Conservation (phyloP, 1,140 invertebrate genomes). For the Zaprionus davidi region DNA sequence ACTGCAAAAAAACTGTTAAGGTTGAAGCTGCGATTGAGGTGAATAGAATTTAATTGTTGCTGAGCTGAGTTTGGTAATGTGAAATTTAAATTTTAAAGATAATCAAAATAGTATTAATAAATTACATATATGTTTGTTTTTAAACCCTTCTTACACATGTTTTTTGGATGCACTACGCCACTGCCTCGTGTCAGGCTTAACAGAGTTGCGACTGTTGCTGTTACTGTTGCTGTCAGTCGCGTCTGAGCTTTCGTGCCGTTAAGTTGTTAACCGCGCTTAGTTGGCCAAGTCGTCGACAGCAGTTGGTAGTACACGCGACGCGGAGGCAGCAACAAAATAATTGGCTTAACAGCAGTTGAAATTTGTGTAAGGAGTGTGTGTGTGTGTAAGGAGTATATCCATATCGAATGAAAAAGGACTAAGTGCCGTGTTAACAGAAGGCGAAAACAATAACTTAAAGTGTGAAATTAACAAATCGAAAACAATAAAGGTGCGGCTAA, state of each 20-base stretch:
- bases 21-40: background rate
- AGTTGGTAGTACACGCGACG: constrained; percentile 29
- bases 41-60: background rate
- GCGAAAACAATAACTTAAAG: background rate
- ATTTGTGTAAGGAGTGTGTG: constrained; percentile 33
- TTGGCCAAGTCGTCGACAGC: constrained; percentile 17
- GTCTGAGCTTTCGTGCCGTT: constrained; percentile 68
- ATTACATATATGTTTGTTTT: background rate
- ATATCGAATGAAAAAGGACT: constrained; percentile 11
- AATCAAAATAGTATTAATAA: background rate
- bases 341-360: constrained; percentile 65
- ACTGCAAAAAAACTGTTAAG: background rate
- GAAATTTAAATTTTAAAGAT: background rate
- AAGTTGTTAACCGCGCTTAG: constrained; percentile 59
- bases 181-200: constrained; percentile 7
- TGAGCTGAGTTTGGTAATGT: background rate
- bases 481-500: constrained; percentile 62
- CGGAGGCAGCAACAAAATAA: constrained; percentile 49
- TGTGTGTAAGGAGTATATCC: background rate
- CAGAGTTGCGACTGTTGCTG: constrained; percentile 2
- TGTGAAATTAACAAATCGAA: background rate
- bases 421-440: constrained; percentile 12
- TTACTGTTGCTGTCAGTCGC: constrained; percentile 49
- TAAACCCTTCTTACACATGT: too few relatives aligned
- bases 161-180: constrained; percentile 12